phyloP scores from a whole-genome alignment of 1,140 invertebrate species.

The Lucilia cuprina region DNA sequence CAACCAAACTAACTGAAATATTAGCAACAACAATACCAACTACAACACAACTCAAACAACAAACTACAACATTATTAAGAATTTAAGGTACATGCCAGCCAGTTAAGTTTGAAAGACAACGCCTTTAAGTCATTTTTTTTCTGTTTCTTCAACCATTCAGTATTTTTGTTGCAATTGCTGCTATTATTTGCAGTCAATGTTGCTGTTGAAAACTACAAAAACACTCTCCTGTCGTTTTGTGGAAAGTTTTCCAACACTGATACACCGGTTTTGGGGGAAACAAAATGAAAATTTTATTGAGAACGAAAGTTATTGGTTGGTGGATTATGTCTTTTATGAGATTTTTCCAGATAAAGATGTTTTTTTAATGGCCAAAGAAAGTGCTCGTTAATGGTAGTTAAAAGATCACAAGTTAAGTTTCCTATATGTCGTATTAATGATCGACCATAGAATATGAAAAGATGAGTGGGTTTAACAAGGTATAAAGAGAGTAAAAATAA shows the following conservation, averaged over 20 bases:
- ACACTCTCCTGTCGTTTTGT: neutral
- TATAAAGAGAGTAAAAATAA: no score
- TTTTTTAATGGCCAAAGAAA: no score
- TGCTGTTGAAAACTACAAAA: no score
- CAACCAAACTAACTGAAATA: neutral
- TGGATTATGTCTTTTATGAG: no score
- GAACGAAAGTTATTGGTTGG: neutral
- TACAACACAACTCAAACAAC: neutral
- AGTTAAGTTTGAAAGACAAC: slow-evolving; percentile 24
- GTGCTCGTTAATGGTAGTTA: no score
- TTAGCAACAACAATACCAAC: neutral
- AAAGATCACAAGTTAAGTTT: no score
- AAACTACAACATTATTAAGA: slow-evolving; percentile 33
- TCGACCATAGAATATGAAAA: no score
- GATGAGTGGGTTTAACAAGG: no score
- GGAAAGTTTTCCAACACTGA: neutral
- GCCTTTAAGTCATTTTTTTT: slow-evolving; percentile 17
- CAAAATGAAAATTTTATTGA: neutral
- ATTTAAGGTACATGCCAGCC: slow-evolving; percentile 32
- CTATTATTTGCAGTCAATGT: no score
- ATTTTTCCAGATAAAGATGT: no score
- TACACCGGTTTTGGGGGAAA: neutral
- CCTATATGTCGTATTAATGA: no score
- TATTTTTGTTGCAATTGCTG: neutral
- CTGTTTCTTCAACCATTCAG: neutral